phyloP scores from a whole-genome alignment of 2,888 invertebrate species.

The Erynnis tages region DNA sequence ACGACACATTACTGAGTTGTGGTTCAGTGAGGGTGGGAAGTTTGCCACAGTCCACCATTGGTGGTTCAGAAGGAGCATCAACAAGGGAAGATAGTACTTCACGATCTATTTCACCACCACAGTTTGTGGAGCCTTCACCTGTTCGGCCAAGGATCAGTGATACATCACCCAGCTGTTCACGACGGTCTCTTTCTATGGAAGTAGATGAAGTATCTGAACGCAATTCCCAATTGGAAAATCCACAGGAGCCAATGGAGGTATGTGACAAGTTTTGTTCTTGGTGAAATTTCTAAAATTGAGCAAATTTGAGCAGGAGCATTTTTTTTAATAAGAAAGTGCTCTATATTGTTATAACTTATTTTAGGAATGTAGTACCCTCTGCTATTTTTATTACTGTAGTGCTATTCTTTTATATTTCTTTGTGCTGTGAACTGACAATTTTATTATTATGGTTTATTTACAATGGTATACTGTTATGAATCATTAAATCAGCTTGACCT shows the following conservation, averaged over 20 bases:
- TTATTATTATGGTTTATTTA: too few relatives aligned
- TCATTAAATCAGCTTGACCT: too few relatives aligned
- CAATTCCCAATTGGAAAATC: constrained; percentile 67
- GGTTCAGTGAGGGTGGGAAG: constrained; percentile 68
- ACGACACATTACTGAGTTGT: constrained; percentile 70
- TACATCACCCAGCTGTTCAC: constrained; percentile 73
- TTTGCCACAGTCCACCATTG: constrained; percentile 63
- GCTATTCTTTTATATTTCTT: too few relatives aligned
- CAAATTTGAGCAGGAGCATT: background rate
- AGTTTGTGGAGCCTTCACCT: constrained; percentile 73
- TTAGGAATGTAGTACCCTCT: too few relatives aligned
- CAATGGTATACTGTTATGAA: too few relatives aligned
- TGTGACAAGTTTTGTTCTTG: constrained; percentile 29
- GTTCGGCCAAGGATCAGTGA: constrained; percentile 59
- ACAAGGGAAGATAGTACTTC: constrained; percentile 70
- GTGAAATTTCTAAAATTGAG: too few relatives aligned
- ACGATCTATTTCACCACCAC: constrained; percentile 70
- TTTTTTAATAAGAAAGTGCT: too few relatives aligned
- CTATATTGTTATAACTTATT: too few relatives aligned
- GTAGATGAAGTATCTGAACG: constrained; percentile 74
- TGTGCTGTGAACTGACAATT: too few relatives aligned
- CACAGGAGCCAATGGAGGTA: constrained; percentile 74
- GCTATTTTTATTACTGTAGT: too few relatives aligned
- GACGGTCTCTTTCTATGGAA: constrained; percentile 74
- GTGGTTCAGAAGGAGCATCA: constrained; percentile 59